Conservation (phyloP, 2,888 invertebrate species). For the Leptopterna dolabrata region DNA sequence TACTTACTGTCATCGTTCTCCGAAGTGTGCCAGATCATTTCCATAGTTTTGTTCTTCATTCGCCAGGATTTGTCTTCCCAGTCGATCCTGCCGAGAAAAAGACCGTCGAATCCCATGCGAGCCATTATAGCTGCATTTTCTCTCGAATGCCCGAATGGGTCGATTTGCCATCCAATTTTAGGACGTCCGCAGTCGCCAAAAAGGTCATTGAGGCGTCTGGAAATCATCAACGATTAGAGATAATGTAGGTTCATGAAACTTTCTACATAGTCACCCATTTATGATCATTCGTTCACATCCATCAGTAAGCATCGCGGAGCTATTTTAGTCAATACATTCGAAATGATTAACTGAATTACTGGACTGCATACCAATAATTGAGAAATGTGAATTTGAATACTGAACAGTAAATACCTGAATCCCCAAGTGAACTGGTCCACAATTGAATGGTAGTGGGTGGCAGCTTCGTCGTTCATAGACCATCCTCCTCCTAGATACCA, state of each 20-base stretch:
- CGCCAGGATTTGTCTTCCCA: conserved; percentile 74
- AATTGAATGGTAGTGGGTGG: conserved; percentile 76
- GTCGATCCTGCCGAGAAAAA: conserved; percentile 79
- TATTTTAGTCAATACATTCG: too few species aligned
- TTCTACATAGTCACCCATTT: too few species aligned
- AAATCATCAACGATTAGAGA: conserved; percentile 15
- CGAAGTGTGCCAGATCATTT: conserved; percentile 74
- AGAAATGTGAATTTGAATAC: too few species aligned
- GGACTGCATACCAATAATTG: too few species aligned
- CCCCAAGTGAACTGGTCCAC: conserved; percentile 81
- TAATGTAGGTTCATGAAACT: too few species aligned
- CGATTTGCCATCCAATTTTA: conserved; percentile 86
- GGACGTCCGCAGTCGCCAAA: conserved; percentile 81
- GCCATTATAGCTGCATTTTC: conserved; percentile 76
- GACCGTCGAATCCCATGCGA: conserved; percentile 78
- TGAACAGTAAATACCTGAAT: conserved; percentile 68
- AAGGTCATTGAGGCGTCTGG: conserved; percentile 75
- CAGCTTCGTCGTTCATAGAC: conserved; percentile 75
- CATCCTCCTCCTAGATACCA: conserved; percentile 70
- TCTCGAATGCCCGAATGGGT: conserved; percentile 84
- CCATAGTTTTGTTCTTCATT: conserved; percentile 73
- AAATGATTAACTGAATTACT: too few species aligned
- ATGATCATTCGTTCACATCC: too few species aligned
- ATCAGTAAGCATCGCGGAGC: too few species aligned
- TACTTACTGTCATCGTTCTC: conserved; percentile 47